Conservation (phyloP, 2,797 vertebrate genomes). For the Astyanax mexicanus region DNA sequence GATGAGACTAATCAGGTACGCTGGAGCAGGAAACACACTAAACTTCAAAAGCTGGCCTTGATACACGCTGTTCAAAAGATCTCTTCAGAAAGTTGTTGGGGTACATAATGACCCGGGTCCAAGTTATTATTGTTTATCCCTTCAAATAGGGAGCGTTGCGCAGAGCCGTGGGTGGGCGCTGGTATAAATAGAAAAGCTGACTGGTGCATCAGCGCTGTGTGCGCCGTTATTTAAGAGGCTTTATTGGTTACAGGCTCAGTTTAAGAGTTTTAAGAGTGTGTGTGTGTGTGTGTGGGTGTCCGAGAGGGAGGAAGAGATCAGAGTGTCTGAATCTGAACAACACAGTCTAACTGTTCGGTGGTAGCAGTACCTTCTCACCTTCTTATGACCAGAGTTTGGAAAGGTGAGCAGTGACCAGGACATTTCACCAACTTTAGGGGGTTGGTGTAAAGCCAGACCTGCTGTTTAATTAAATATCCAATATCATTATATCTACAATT, state of each 20-base stretch:
- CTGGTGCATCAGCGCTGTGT: constrained; percentile 1
- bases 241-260: constrained; percentile 3
- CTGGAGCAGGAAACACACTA: background rate
- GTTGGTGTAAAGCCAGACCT: too few relatives aligned
- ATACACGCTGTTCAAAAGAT: constrained; percentile 1
- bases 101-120: background rate
- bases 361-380: too few relatives aligned
- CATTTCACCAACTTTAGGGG: background rate
- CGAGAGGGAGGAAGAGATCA: background rate
- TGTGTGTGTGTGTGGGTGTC: constrained; percentile 22
- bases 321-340: background rate
- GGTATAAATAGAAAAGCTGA: constrained; percentile 3
- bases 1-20: background rate
- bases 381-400: background rate
- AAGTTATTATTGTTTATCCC: constrained; percentile 1
- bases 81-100: background rate
- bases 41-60: background rate
- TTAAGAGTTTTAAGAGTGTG: constrained; percentile 20
- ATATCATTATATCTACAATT: too few relatives aligned
- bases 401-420: background rate
- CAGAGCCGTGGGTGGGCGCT: constrained; percentile 1
- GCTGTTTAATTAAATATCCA: too few relatives aligned
- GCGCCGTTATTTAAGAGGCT: background rate
- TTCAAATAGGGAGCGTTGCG: background rate
- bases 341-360: background rate